Base-by-base conservation (phyloP, 2,797 vertebrate genomes). In the Ambastaia sidthimunki region DNA sequence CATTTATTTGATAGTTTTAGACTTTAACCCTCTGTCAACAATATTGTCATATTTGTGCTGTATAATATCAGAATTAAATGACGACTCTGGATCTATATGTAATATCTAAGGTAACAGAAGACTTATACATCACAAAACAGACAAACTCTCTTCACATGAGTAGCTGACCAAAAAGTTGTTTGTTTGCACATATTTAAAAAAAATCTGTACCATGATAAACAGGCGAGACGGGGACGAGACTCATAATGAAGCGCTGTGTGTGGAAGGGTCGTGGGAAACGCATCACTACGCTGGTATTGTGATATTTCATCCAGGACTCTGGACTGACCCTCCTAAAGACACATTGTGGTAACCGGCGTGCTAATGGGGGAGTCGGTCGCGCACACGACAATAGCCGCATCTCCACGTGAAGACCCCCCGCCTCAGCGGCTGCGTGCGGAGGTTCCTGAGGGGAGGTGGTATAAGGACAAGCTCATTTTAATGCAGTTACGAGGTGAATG, bases 241-340 rank as follows among this genome's bases (percentile, higher is more conserved):
- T 89, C 87, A 91, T 90, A 87, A 88, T 15, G 81, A 55, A 44
- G 16, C 47, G 83, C 54, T 82, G 62, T 89, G 87, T 71, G 67
- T 71, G 68, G 41, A 68, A 2, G 1, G 89, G 91, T 91, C 73
- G 67, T 91, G 89, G 88, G 86, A 93, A 92, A 86, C 52, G 81
- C 85, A 81, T 93, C 74, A 88, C 84, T 81, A 85, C 31, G 82
- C 92, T 88, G 91, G 84, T 85, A 89, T 90, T 66, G 70, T 71
- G 85, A 85, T 85, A 84, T 85, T 82, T 85, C 82, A 81, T 80
- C 74, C 63, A 75, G 78, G 80, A 75, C 78, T 60, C 54, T 52
- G 80, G 60, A 86, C 84, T 86, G 79, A 86, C 74, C 71, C 84
- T 85, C 65, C 63, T 86, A 89, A 91, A 74, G 78, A 85, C 86